These are phyloP conservation scores for Falco biarmicus DNA, from an alignment of 2,797 vertebrate genomes.

Conservation along the genomic window DNA sequence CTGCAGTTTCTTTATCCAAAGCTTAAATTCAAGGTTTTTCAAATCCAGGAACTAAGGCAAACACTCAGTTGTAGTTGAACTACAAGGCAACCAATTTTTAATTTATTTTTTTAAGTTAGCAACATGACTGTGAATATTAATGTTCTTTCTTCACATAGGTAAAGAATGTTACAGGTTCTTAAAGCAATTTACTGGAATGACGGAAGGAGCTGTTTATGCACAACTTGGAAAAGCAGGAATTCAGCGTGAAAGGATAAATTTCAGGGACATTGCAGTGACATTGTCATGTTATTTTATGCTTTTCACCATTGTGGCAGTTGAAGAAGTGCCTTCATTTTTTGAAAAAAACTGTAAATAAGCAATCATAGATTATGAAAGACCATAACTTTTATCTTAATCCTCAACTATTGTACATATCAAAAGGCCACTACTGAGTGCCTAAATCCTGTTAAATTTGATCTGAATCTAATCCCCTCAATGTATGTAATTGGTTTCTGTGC, in stretches of 20 bases:
- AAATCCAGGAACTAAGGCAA: neutral
- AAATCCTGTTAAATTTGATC: slow-evolving; percentile 39
- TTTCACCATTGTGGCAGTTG: neutral
- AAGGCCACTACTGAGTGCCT: neutral
- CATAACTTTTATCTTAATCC: slow-evolving; percentile 59
- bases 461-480: slow-evolving; percentile 44
- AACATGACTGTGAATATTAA: neutral
- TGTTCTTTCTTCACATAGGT: neutral
- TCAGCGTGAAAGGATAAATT: neutral
- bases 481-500: slow-evolving; percentile 51
- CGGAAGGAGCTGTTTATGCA: neutral
- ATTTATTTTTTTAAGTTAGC: neutral
- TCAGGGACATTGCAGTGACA: neutral
- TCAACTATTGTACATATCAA: slow-evolving; percentile 43
- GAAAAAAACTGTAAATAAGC: slow-evolving; percentile 13
- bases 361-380: slow-evolving; percentile 64
- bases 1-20: neutral
- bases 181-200: neutral
- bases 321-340: slow-evolving; percentile 28
- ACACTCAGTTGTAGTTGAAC: neutral
- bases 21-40: neutral
- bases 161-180: neutral
- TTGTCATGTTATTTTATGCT: slow-evolving; percentile 14
- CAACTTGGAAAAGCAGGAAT: neutral
- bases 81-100: neutral